These are phyloP conservation scores for Acanthopagrus latus DNA, from an alignment of 2,797 vertebrate genomes.

Conservation along the genomic window DNA sequence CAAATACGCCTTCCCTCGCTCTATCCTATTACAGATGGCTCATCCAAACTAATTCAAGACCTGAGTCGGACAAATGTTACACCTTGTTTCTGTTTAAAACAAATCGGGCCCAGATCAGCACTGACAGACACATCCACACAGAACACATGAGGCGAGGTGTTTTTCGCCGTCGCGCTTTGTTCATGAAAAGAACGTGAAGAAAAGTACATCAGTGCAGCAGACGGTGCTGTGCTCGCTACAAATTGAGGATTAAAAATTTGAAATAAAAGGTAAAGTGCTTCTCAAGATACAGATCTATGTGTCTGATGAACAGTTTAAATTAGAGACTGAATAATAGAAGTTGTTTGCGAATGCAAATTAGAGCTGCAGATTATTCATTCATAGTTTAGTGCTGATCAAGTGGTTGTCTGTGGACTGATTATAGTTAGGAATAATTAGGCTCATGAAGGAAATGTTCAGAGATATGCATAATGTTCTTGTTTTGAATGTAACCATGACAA, in stretches of 20 bases:
- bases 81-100: slow-evolving; percentile 74
- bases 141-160: slow-evolving; percentile 26
- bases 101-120: slow-evolving; percentile 47
- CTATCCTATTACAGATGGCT: slow-evolving; percentile 83
- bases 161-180: not conserved
- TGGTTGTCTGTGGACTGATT: slow-evolving; percentile 73
- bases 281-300: slow-evolving; percentile 28
- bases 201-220: slow-evolving; percentile 2
- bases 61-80: slow-evolving; percentile 77
- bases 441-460: slow-evolving; percentile 67
- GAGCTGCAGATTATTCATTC: slow-evolving; percentile 58
- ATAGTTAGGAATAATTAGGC: slow-evolving; percentile 76
- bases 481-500: slow-evolving; percentile 45
- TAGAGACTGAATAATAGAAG: slow-evolving; percentile 52
- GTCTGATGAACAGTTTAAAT: slow-evolving; percentile 60
- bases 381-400: slow-evolving; percentile 72
- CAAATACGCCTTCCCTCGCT: slow-evolving; percentile 74
- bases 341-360: slow-evolving; percentile 72
- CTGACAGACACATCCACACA: slow-evolving; percentile 18
- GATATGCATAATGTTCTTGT: slow-evolving; percentile 62
- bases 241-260: not conserved
- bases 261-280: slow-evolving; percentile 17
- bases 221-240: not conserved
- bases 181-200: not conserved
- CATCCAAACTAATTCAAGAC: slow-evolving; percentile 76